Percentiles rank a stretch among this genome's conserved stretches.
phyloP scores from a whole-genome alignment of 2,797 vertebrate species.

The Rhincodon typus region DNA sequence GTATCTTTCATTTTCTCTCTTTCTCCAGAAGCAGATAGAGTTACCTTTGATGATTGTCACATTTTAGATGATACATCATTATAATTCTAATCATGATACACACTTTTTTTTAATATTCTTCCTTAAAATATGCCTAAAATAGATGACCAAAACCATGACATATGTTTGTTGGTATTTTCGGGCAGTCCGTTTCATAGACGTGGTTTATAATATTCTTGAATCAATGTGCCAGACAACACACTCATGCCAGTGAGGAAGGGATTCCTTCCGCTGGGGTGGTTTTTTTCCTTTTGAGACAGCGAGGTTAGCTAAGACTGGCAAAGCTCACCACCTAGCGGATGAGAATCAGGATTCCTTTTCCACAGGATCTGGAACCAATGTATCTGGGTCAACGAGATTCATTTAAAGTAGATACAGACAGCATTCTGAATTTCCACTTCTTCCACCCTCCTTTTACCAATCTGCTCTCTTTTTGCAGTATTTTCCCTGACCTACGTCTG shows the following conservation, averaged over 20 bases:
- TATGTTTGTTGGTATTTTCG: not conserved
- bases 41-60: not conserved
- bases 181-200: not conserved
- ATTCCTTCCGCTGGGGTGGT: not conserved
- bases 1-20: not conserved
- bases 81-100: not conserved
- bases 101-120: not conserved
- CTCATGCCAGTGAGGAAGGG: not conserved
- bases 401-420: too few species aligned
- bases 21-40: not conserved
- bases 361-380: not conserved
- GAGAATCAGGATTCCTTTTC: not conserved
- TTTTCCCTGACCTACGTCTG: not conserved
- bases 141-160: not conserved
- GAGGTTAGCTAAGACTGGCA: not conserved
- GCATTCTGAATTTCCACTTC: not conserved
- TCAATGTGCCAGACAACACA: not conserved
- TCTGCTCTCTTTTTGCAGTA: not conserved
- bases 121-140: not conserved
- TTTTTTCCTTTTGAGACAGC: not conserved
- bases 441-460: not conserved
- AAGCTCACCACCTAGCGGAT: constrained; percentile 1
- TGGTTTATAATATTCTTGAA: not conserved
- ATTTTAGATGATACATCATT: not conserved
- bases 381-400: not conserved